Evolutionary conservation across 2,797 vertebrate species (phyloP), one percentile per base, ranked within the genome.

Genomic region (Sebastes iracundus): DNA sequence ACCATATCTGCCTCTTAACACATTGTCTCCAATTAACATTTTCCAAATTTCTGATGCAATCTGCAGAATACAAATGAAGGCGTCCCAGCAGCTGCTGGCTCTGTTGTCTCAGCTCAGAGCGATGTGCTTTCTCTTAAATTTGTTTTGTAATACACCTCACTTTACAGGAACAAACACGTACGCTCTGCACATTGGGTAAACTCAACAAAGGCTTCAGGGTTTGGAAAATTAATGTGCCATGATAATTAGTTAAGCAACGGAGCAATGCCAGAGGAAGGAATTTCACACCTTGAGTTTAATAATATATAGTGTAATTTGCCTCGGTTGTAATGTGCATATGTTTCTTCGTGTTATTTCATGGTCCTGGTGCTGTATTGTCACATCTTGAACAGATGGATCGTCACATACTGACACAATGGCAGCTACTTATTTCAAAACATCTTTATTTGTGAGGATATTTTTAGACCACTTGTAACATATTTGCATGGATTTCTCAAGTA

Each of bases 201-300:
- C 89, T 84, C 85, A 88, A 85, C 91, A 88, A 89, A 91, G 73
- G 88, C 93, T 93, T 85, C 38, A 13, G 93, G 94, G 87, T 88
- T 89, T 81, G 20, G 79, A 90, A 93, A 95, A 93, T 92, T 87
- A 94, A 95, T 94, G 90, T 86, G 78, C 87, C 94, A 79, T 94
- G 90, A 93, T 95, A 95, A 96, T 95, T 94, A 94, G 90, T 93
- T 93, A 93, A 93, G 92, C 88, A 92, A 88, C 84, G 75, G 87
- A 85, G 89, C 75, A 84, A 84, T 78, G 91, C 89, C 89, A 76
- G 87, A 90, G 83, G 91, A 93, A 64, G 80, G 76, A 88, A 93
- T 93, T 93, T 93, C 94, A 93, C 94, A 94, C 93, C 92, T 95
- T 88, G 89, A 90, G 88, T 93, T 94, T 86, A 91, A 93, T 93